Conservation (phyloP, 2,888 invertebrate species). For the Drosophila prostipennis region DNA sequence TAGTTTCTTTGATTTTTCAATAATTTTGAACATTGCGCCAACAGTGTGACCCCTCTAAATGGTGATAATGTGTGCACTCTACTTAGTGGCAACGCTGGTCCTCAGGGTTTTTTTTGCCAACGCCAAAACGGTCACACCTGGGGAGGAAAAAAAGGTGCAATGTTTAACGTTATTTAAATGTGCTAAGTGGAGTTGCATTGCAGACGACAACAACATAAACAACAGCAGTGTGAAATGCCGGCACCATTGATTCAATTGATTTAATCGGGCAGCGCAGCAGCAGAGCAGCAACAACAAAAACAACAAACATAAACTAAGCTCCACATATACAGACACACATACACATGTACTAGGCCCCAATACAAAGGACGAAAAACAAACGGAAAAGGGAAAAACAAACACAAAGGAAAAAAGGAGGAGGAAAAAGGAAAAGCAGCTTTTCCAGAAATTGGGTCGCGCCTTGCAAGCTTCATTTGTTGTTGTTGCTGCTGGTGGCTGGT, state of each 20-base stretch:
- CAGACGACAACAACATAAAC: slow-evolving; percentile 6
- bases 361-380: slow-evolving; percentile 15
- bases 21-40: background rate
- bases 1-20: background rate
- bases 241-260: slow-evolving; percentile 6
- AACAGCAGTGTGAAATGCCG: slow-evolving; percentile 3
- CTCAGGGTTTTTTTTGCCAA: background rate
- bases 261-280: slow-evolving; percentile 15
- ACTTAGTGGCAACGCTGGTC: background rate
- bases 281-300: slow-evolving; percentile 23
- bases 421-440: slow-evolving; percentile 60
- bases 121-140: background rate
- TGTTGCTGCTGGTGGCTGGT: slow-evolving; percentile 21
- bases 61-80: background rate
- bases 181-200: slow-evolving; percentile 10
- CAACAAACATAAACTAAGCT: background rate
- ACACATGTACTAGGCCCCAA: slow-evolving; percentile 24
- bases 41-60: background rate
- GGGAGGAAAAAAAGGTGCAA: slow-evolving; percentile 10
- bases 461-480: slow-evolving; percentile 29
- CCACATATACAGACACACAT: slow-evolving; percentile 23
- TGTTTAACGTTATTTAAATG: slow-evolving; percentile 9
- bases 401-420: slow-evolving; percentile 58
- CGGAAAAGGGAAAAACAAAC: slow-evolving; percentile 58
- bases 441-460: slow-evolving; percentile 74